These are phyloP conservation scores for Tetragonula clypearis DNA, from an alignment of 1,140 invertebrate species.

Conservation along the genomic window DNA sequence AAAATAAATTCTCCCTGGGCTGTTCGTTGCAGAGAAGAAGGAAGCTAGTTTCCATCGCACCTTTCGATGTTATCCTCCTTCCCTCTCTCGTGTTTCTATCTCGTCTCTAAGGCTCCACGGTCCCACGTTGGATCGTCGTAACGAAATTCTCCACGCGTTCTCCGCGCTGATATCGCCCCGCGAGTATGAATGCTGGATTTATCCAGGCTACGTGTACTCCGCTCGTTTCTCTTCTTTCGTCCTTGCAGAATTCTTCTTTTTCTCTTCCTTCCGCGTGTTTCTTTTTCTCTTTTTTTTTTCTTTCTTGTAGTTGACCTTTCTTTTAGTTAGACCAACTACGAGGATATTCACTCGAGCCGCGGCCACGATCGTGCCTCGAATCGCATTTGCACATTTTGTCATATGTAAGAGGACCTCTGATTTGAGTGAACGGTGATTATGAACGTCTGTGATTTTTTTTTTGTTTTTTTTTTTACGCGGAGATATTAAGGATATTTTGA, in stretches of 20 bases:
- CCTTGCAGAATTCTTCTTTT: neutral
- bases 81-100: neutral
- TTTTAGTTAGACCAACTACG: neutral
- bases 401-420: neutral
- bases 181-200: slow-evolving; percentile 50
- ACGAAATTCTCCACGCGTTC: slow-evolving; percentile 62
- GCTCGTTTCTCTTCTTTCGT: neutral
- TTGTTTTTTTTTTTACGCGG: too few species aligned
- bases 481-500: neutral
- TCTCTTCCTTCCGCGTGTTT: neutral
- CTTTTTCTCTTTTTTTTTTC: too few species aligned
- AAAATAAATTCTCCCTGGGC: slow-evolving; percentile 47
- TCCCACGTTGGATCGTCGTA: slow-evolving; percentile 35
- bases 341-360: slow-evolving; percentile 10
- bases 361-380: neutral
- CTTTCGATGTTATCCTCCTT: neutral
- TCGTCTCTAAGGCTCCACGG: neutral
- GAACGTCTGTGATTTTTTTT: neutral
- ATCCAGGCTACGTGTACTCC: slow-evolving; percentile 44
- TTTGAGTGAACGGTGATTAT: neutral
- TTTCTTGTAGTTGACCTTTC: too few species aligned
- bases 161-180: slow-evolving; percentile 44
- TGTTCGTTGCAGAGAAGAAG: neutral
- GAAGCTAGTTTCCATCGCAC: neutral
- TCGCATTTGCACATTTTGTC: neutral